Evolutionary conservation across 2,113 vertebrate species (phyloP).

Genomic region (Microcebus ravelobensis): DNA sequence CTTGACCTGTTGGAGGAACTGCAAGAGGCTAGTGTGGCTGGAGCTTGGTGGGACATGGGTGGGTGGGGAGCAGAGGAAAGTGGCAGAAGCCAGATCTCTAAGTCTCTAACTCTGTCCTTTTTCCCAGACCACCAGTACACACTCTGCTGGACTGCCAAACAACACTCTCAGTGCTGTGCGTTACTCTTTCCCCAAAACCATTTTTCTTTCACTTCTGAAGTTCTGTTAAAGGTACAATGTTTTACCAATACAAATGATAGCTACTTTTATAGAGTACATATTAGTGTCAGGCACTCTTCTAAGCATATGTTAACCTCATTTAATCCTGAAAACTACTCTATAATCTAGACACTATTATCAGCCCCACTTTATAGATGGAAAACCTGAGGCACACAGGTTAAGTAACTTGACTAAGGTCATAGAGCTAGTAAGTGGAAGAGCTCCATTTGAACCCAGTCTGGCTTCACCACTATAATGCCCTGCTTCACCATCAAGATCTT

Average conservation of each 20-base stretch:
- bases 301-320: neutral
- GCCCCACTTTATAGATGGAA: neutral
- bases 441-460: neutral
- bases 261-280: neutral
- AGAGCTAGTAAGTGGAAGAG: neutral
- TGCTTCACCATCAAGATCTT: neutral
- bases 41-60: neutral
- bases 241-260: conserved; percentile 20
- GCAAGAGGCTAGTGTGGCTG: neutral
- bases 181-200: neutral
- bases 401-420: neutral
- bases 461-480: neutral
- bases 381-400: neutral
- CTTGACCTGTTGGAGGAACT: neutral
- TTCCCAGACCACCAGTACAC: neutral
- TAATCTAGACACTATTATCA: neutral
- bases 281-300: neutral
- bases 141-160: neutral
- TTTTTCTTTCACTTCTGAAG: neutral
- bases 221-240: neutral
- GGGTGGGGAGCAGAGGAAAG: neutral
- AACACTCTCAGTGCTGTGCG: neutral
- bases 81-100: neutral
- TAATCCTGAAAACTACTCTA: neutral
- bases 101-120: neutral